These are phyloP conservation scores for Ammospiza nelsoni DNA, from an alignment of 2,113 vertebrate species.

Conservation along the genomic window DNA sequence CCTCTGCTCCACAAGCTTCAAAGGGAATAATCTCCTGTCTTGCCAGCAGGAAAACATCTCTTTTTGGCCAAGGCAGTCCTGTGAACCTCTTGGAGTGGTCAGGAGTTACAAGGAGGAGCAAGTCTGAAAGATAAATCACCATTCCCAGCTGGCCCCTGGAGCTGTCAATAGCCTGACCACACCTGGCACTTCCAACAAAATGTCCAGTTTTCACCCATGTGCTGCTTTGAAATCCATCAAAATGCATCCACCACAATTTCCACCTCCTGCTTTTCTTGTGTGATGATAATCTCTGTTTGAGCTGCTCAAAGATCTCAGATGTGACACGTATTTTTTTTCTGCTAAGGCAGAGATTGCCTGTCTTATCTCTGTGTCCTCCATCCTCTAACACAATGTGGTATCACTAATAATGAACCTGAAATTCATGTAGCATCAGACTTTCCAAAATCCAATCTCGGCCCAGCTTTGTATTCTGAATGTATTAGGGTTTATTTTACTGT, in stretches of 20 bases:
- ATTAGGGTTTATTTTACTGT: neutral
- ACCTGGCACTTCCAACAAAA: neutral
- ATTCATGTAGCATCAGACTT: neutral
- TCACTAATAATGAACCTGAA: neutral
- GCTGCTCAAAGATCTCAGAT: neutral
- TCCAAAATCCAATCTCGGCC: neutral
- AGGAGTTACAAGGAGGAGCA: neutral
- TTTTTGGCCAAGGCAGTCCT: neutral
- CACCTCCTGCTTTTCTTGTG: neutral
- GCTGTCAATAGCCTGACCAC: neutral
- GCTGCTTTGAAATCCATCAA: neutral
- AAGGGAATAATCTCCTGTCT: neutral
- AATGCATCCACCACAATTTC: neutral
- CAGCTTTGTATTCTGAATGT: neutral
- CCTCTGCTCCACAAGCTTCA: neutral
- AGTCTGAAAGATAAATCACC: neutral
- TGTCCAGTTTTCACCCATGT: neutral
- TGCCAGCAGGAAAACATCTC: neutral
- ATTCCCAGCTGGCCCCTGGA: neutral
- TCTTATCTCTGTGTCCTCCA: neutral
- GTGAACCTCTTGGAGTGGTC: neutral
- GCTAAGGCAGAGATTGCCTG: neutral
- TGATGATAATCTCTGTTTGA: neutral
- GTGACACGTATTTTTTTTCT: neutral
- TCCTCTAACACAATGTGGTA: neutral